These are phyloP conservation scores for Xestia sexstrigata DNA, from an alignment of 2,888 invertebrate species.

Conservation along the genomic window DNA sequence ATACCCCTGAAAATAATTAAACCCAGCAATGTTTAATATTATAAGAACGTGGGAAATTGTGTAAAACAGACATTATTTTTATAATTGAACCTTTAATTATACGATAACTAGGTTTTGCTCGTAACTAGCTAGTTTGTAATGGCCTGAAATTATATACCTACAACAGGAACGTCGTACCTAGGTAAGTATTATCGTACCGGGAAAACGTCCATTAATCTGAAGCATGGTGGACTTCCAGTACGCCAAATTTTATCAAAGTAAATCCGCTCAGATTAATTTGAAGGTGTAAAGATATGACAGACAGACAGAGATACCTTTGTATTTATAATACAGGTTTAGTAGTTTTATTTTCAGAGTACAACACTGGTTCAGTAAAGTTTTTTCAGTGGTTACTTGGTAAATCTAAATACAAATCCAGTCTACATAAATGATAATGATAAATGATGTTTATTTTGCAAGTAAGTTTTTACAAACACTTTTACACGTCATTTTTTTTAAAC, in stretches of 20 bases:
- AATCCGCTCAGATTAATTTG: not conserved
- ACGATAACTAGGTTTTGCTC: not conserved
- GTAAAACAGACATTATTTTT: not conserved
- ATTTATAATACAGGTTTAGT: too few relatives aligned
- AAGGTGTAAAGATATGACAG: too few relatives aligned
- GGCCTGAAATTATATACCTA: not conserved
- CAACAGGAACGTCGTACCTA: not conserved
- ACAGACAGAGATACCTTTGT: too few relatives aligned
- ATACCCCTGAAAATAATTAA: constrained; percentile 52
- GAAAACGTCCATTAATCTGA: too few relatives aligned
- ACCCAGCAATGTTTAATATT: not conserved
- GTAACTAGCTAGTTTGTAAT: not conserved
- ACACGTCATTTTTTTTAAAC: too few relatives aligned
- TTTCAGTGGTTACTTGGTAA: too few relatives aligned
- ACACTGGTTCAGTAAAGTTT: too few relatives aligned
- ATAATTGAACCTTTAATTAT: not conserved
- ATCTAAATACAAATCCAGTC: too few relatives aligned
- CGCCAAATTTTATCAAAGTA: not conserved
- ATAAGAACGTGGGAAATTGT: not conserved
- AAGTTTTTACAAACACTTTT: too few relatives aligned
- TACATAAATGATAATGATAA: too few relatives aligned
- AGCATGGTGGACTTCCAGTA: not conserved
- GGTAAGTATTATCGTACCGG: not conserved
- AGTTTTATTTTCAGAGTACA: too few relatives aligned
- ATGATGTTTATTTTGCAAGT: too few relatives aligned